A percentile compares a stretch with the other conserved stretches of the same genome.
Conservation (phyloP, 2,888 invertebrate genomes). For the Trissolcus brochymenae region DNA sequence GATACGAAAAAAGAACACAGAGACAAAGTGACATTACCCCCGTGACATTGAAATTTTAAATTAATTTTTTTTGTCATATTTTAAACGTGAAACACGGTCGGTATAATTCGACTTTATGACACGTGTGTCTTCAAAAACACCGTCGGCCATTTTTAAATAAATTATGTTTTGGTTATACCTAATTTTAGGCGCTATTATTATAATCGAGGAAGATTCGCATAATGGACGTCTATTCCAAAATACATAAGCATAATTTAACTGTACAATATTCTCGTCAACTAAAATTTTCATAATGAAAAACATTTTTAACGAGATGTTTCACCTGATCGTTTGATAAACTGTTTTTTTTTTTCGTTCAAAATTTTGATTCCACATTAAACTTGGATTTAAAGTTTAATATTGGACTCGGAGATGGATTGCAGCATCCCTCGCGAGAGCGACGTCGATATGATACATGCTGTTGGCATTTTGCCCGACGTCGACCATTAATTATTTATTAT, state of each 20-base stretch:
- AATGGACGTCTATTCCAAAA: conserved; percentile 48
- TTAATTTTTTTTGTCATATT: conserved; percentile 44
- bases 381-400: too few relatives aligned
- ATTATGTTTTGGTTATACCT: conserved; percentile 56
- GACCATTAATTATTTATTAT: conserved; percentile 37
- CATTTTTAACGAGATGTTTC: too few relatives aligned
- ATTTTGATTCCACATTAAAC: too few relatives aligned
- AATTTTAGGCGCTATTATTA: conserved; percentile 34
- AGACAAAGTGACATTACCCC: conserved; percentile 48
- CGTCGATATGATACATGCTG: conserved; percentile 43
- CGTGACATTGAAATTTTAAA: conserved; percentile 54
- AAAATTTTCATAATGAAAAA: too few relatives aligned
- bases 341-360: not conserved
- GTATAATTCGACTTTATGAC: conserved; percentile 55
- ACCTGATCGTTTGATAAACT: not conserved
- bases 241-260: not conserved
- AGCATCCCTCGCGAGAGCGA: conserved; percentile 14
- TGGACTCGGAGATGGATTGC: conserved; percentile 21
- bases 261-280: not conserved
- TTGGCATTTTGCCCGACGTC: conserved; percentile 39
- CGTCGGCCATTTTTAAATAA: conserved; percentile 48
- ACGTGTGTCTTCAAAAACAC: conserved; percentile 47
- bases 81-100: conserved; percentile 46
- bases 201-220: conserved; percentile 45
- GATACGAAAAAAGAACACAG: conserved; percentile 33